Evolutionary conservation across 2,113 vertebrate genomes (phyloP).

Genomic region (Cichladusa arquata): DNA sequence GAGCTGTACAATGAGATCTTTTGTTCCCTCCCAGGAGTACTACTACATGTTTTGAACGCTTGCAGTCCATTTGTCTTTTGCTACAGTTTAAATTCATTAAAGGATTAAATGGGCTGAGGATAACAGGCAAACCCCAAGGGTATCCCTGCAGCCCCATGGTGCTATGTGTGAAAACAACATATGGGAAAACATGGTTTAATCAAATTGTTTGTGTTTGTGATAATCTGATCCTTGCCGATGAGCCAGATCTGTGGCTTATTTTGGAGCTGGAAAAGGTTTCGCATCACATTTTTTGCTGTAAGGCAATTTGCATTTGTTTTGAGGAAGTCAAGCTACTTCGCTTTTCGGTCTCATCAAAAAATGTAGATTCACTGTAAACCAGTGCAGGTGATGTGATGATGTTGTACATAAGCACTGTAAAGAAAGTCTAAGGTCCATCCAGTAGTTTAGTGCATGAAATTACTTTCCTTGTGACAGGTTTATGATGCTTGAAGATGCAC

Average conservation of each 20-base stretch:
- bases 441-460: neutral
- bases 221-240: neutral
- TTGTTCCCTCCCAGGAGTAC: conserved; percentile 60
- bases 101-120: conserved; percentile 61
- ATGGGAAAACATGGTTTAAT: neutral
- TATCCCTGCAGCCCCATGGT: neutral
- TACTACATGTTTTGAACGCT: conserved; percentile 29
- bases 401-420: neutral
- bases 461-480: neutral
- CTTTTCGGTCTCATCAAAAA: neutral
- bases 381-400: neutral
- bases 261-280: neutral
- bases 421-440: neutral
- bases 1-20: conserved; percentile 67
- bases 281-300: neutral
- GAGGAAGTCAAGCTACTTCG: neutral
- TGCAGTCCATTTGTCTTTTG: conserved; percentile 65
- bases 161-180: neutral
- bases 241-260: neutral
- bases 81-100: conserved; percentile 66
- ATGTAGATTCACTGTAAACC: neutral
- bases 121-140: conserved; percentile 16
- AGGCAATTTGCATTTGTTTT: neutral
- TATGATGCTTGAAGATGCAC: neutral
- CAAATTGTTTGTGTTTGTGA: neutral